Conservation (phyloP, 1,140 invertebrate species). For the Ctenoplectra terminalis region DNA sequence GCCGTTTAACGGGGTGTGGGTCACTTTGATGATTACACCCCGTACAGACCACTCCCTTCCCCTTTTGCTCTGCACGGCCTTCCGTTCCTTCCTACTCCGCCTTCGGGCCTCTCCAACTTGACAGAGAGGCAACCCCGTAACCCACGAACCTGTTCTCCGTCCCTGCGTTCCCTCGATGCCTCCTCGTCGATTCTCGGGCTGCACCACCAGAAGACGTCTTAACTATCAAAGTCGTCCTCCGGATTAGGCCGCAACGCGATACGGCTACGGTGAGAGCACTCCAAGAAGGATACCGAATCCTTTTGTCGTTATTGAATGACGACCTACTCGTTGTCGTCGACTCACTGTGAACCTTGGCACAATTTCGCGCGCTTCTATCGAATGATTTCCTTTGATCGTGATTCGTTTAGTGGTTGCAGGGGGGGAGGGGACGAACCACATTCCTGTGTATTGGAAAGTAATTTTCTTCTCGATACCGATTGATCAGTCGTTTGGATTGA, state of each 20-base stretch:
- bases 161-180: background rate
- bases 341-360: constrained; percentile 33
- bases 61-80: background rate
- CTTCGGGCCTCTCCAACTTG: constrained; percentile 19
- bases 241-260: constrained; percentile 55
- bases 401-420: constrained; percentile 31
- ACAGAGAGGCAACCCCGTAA: background rate
- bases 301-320: constrained; percentile 37
- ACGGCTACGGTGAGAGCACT: constrained; percentile 36
- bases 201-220: constrained; percentile 38
- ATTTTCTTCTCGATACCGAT: constrained; percentile 21
- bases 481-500: background rate
- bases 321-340: background rate
- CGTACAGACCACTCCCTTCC: constrained; percentile 31
- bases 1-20: constrained; percentile 73
- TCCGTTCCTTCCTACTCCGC: constrained; percentile 3
- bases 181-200: background rate
- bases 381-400: constrained; percentile 45
- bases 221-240: constrained; percentile 49
- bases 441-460: constrained; percentile 34
- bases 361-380: constrained; percentile 32
- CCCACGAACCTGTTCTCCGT: no score
- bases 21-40: constrained; percentile 77
- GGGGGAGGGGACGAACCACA: background rate
- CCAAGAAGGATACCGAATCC: constrained; percentile 23